Conservation (phyloP, 2,797 vertebrate genomes). For the Pyrrhura leucotis region DNA sequence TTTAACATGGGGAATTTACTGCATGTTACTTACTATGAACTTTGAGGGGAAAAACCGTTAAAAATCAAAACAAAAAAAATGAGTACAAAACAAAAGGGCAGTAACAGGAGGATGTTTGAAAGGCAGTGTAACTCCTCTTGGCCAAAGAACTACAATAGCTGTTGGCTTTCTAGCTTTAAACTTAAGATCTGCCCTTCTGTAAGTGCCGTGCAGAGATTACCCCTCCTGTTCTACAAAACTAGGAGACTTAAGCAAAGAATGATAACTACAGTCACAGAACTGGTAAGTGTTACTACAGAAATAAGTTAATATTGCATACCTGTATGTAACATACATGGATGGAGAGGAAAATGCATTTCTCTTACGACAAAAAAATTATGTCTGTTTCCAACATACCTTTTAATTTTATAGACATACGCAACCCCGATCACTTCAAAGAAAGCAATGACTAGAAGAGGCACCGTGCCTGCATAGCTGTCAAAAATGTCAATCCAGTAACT, state of each 20-base stretch:
- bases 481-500: slow-evolving; percentile 95
- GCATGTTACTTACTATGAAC: background rate
- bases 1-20: background rate
- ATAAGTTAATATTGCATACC: background rate
- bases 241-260: background rate
- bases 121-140: background rate
- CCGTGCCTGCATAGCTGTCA: slow-evolving; percentile 83
- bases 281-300: background rate
- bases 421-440: slow-evolving; percentile 85
- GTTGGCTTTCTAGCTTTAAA: background rate
- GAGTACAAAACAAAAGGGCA: background rate
- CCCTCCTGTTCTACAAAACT: background rate
- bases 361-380: fast-evolving
- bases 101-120: background rate
- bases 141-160: background rate
- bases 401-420: slow-evolving; percentile 82
- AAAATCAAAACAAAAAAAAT: background rate
- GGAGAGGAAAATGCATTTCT: background rate
- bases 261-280: background rate
- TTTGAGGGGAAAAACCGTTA: background rate
- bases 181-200: background rate
- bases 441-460: slow-evolving; percentile 87
- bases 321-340: background rate
- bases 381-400: slow-evolving; percentile 74
- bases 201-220: background rate